Evolutionary conservation across 2,113 vertebrate genomes (phyloP), one percentile per base, ranked within the genome.

Genomic region (Dolichotis patagonum): DNA sequence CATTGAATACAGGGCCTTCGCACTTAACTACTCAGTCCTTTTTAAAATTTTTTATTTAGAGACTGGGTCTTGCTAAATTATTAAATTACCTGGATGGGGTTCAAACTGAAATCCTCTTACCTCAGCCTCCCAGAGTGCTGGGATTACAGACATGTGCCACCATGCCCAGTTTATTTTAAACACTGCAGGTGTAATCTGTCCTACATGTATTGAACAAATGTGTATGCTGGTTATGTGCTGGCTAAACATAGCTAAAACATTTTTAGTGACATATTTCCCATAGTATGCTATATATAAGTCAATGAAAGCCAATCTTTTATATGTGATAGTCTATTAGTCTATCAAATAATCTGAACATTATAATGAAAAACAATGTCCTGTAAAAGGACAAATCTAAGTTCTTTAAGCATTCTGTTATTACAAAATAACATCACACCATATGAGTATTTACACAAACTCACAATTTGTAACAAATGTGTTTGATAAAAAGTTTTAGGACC

Each of bases 281-380:
- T 24, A 58, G 0, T 38, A 30, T 35, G 35, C 54, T 88, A 56
- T 69, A 71, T 5, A 26, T 43, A 93, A 83, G 58, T 62, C 60
- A 95, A 83, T 7, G 75, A 82, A 85, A 90, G 24, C 67, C 73
- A 93, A 62, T 1, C 8, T 82, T 60, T 87, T 17, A 60, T 17
- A 60, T 35, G 17, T 88, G n/a, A 92, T 13, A 85, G 56, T 69
- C 35, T 54, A 63, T 60, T 78, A 65, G 78, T 73, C 65, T 84
- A 88, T 65, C 58, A 88, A 87, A 92, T 83, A 56, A 58, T 62
- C 52, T 90, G 60, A 85, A 28, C 32, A 93, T 93, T 38, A 93
- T 22, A 88, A 71, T 63, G 19, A 92, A 93, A 89, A 60, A 95
- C 77, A 46, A 73, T 35, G 16, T 54, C 49, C 32, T 81, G 16